Conservation (phyloP, 1,140 invertebrate species). For the Drosophila willistoni region DNA sequence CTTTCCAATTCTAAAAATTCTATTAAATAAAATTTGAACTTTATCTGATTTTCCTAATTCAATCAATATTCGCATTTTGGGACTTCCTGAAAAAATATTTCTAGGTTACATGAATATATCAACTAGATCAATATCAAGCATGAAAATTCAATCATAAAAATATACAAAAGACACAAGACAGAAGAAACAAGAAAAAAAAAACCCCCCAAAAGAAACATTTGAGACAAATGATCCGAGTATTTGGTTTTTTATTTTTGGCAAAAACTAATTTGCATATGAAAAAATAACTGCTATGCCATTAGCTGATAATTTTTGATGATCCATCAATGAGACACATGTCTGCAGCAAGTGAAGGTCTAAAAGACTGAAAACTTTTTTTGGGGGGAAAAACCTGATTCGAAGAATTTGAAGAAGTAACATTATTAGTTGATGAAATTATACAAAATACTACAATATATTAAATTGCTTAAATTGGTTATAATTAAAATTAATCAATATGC, state of each 20-base stretch:
- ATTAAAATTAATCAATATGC: conserved; percentile 9
- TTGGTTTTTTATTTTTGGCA: background rate
- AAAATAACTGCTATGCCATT: conserved; percentile 2
- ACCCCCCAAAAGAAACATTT: background rate
- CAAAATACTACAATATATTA: conserved; percentile 2
- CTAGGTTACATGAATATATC: background rate
- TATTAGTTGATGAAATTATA: background rate
- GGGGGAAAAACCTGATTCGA: conserved; percentile 12
- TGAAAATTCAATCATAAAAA: background rate
- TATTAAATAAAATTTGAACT: too few relatives aligned
- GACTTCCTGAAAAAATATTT: background rate
- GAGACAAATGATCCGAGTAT: background rate
- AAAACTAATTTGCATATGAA: conserved; percentile 8
- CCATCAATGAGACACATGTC: background rate
- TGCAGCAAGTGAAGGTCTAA: background rate
- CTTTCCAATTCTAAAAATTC: too few relatives aligned
- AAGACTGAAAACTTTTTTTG: background rate
- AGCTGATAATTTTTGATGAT: conserved; percentile 7
- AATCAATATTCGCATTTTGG: background rate
- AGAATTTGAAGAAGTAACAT: background rate
- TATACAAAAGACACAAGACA: background rate
- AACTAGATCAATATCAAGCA: background rate
- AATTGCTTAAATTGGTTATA: conserved; percentile 10
- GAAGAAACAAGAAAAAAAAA: background rate
- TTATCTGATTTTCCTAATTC: too few relatives aligned